Evolutionary conservation across 1,140 invertebrate species (phyloP).

Genomic region (Brachionus angularis): DNA sequence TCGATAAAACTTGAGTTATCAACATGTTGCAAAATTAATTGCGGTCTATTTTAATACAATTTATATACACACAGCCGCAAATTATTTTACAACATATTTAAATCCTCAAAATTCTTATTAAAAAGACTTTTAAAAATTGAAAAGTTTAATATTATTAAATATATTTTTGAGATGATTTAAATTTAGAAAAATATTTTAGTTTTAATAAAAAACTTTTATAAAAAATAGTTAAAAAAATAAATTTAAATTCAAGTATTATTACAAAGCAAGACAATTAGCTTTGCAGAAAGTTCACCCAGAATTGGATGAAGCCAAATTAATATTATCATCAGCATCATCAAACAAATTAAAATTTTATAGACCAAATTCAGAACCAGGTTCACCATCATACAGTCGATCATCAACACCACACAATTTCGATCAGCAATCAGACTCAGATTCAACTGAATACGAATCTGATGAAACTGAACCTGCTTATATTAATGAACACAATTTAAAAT

Average conservation of each 20-base stretch:
- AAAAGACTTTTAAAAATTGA: no score
- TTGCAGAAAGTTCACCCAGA: conserved; percentile 79
- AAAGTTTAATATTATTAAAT: not conserved
- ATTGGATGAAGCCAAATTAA: not conserved
- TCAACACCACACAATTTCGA: conserved; percentile 76
- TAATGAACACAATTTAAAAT: no score
- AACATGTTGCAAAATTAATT: no score
- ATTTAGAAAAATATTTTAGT: no score
- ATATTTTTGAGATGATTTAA: no score
- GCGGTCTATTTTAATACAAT: no score
- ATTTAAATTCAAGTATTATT: conserved; percentile 73
- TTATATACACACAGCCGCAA: no score
- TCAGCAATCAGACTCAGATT: conserved; percentile 47
- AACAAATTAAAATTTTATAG: conserved; percentile 74
- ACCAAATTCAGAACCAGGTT: conserved; percentile 86
- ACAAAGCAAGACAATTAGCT: conserved; percentile 82
- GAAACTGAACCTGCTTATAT: conserved; percentile 22
- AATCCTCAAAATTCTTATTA: no score
- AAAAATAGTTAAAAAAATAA: no score
- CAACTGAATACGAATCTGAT: conserved; percentile 46
- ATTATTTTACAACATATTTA: no score
- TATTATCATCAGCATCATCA: conserved; percentile 47
- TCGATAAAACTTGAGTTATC: no score
- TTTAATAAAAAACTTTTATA: no score
- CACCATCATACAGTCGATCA: conserved; percentile 73